Conservation (phyloP, 2,797 vertebrate species). For the Xyrichtys novacula region DNA sequence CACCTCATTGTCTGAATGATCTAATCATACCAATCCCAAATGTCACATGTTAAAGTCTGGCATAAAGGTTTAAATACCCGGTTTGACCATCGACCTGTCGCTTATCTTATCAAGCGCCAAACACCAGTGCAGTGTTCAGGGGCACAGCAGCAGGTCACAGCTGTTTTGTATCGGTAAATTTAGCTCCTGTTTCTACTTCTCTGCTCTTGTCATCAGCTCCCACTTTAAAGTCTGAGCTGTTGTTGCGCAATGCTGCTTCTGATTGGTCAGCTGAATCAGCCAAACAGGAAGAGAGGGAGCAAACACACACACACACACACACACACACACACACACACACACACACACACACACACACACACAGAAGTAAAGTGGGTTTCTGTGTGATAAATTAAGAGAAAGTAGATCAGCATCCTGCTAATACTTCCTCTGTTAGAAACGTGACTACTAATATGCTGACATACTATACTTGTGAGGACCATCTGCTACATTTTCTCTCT, state of each 20-base stretch:
- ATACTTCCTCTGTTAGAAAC: constrained; percentile 14
- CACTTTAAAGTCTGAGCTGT: constrained; percentile 12
- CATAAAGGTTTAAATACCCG: not conserved
- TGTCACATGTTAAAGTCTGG: not conserved
- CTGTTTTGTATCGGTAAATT: constrained; percentile 1
- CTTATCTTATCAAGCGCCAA: constrained; percentile 28
- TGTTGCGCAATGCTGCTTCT: constrained; percentile 34
- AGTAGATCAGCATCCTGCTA: constrained; percentile 28
- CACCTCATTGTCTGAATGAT: not conserved
- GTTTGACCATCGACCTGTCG: constrained; percentile 23
- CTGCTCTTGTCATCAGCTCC: constrained; percentile 20
- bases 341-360: constrained; percentile 2
- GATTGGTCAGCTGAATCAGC: constrained; percentile 31
- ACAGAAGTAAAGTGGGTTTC: constrained; percentile 4
- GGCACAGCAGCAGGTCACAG: constrained; percentile 23
- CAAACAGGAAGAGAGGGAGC: constrained; percentile 54
- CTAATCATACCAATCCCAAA: not conserved
- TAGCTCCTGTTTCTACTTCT: not conserved
- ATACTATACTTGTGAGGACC: not conserved
- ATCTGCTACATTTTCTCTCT: not conserved
- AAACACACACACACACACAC: not conserved
- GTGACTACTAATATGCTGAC: constrained; percentile 24
- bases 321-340: constrained; percentile 6
- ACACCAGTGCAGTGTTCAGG: constrained; percentile 8
- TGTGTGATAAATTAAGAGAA: constrained; percentile 47